Percentiles rank a stretch among this genome's conserved stretches.
These are phyloP conservation scores for Xylota segnis DNA, from an alignment of 2,888 invertebrate species.

Conservation along the genomic window DNA sequence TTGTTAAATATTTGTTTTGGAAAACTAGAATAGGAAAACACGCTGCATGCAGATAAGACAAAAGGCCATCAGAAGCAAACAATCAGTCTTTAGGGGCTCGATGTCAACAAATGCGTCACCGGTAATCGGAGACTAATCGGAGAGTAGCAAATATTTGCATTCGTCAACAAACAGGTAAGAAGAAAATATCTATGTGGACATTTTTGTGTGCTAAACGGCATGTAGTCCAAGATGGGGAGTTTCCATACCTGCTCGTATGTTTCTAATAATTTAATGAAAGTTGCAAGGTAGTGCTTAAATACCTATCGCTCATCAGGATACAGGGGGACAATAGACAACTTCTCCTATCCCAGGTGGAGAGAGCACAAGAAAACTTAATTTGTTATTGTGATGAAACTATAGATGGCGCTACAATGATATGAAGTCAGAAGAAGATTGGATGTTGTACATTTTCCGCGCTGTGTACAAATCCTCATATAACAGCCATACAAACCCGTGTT, in stretches of 20 bases:
- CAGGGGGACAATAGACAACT: too few relatives aligned
- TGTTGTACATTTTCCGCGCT: too few relatives aligned
- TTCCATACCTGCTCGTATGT: background rate
- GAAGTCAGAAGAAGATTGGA: too few relatives aligned
- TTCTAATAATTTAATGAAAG: too few relatives aligned
- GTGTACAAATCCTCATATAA: too few relatives aligned
- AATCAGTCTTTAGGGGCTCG: constrained; percentile 22
- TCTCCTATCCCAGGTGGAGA: too few relatives aligned
- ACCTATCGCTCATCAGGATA: too few relatives aligned
- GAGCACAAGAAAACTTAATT: too few relatives aligned
- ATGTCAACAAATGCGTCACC: constrained; percentile 61
- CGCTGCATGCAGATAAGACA: constrained; percentile 50
- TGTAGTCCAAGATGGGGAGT: background rate
- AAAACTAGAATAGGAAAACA: constrained; percentile 71
- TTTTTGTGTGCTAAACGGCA: background rate
- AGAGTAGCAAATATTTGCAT: constrained; percentile 5
- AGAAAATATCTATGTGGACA: background rate
- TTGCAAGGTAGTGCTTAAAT: too few relatives aligned
- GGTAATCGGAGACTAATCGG: constrained; percentile 26
- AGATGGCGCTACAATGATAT: too few relatives aligned
- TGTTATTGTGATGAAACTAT: too few relatives aligned
- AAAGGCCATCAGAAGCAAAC: constrained; percentile 10
- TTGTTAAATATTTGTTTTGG: constrained; percentile 60
- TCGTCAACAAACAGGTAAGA: constrained; percentile 1
- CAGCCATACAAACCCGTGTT: too few relatives aligned